Evolutionary conservation across 1,140 invertebrate species (phyloP), one percentile per base, ranked within the genome.

Genomic region (Euwallacea similis): DNA sequence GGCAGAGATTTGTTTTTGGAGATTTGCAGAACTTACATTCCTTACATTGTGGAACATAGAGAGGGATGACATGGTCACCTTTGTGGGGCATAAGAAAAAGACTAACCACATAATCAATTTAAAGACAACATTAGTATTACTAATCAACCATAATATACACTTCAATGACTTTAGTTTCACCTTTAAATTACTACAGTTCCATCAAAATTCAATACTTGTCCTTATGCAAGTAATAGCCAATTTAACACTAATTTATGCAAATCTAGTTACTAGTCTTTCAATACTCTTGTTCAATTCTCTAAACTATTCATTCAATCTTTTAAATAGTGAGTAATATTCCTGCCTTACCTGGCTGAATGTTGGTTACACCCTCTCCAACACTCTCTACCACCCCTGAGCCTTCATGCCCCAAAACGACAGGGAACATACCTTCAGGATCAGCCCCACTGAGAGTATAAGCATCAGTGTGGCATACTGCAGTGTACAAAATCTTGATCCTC

Each of bases 401-500:
- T 85, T 98, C 96, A 78, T 98, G 96, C 0, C 96, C 96, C 50
- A 99, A 85, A 74, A 99, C 85, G 44, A 92, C 90, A 0, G 98
- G 98, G 81, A 99, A 99, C 11, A 90, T 82, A 10, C 97, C 97
- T 84, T 99, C 97, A 0, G 96, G 90, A 84, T 99, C 97, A 73
- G 89, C 86, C 10, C 98, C 97, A 76, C 90, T 90, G 13, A 98
- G 82, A 13, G 97, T 98, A 79, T 98, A 98, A 4, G 93, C 90
- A 86, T 99, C 98, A 0, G 98, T 99, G 79, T 99, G 98, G 81
- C 98, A 99, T n/a, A 99, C 90, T 54, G 95, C 97, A 66, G 93
- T 94, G 33, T 90, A 87, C 6, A 89, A 77, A 60, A 98, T 87
- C 84, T 95, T 90, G 9, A 96, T 85, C 63, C 91, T 86, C n/a